phyloP scores from a whole-genome alignment of 1,140 invertebrate genomes.

The Oryzaephilus surinamensis region DNA sequence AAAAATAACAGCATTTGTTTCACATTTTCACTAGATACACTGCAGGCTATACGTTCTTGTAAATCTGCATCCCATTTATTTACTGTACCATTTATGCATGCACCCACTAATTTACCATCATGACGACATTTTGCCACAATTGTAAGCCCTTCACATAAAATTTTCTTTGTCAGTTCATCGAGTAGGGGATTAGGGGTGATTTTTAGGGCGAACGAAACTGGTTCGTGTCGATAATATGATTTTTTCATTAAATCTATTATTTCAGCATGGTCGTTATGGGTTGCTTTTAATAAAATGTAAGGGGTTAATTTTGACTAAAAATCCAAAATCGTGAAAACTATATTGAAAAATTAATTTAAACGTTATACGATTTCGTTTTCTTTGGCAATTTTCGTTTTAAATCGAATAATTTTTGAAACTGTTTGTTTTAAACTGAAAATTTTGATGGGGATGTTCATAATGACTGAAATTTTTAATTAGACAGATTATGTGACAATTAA shows the following conservation, averaged over 20 bases:
- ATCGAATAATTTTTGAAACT: too few relatives aligned
- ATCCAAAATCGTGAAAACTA: too few relatives aligned
- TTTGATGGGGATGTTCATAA: constrained; percentile 5
- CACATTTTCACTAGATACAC: constrained; percentile 18
- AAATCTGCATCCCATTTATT: constrained; percentile 28
- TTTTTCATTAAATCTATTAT: constrained; percentile 28
- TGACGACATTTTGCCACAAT: constrained; percentile 35
- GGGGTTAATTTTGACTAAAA: too few relatives aligned
- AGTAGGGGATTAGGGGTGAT: constrained; percentile 6
- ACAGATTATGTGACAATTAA: too few relatives aligned
- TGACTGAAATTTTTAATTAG: constrained; percentile 9
- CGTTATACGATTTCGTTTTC: too few relatives aligned
- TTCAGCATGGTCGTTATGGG: constrained; percentile 15
- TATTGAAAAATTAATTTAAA: too few relatives aligned
- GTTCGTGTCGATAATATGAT: constrained; percentile 27
- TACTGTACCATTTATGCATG: constrained; percentile 33
- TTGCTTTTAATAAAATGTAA: too few relatives aligned
- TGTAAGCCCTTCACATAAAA: constrained; percentile 33
- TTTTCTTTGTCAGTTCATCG: constrained; percentile 22
- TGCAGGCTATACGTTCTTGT: constrained; percentile 27
- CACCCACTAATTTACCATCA: constrained; percentile 35
- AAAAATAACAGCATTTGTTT: constrained; percentile 36
- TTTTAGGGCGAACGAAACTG: constrained; percentile 13
- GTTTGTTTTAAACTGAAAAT: too few relatives aligned
- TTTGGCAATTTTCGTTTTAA: too few relatives aligned